Percentiles rank a stretch among this genome's conserved stretches.
Evolutionary conservation across 2,888 invertebrate species (phyloP).

Genomic region (Crepidodera aurea): DNA sequence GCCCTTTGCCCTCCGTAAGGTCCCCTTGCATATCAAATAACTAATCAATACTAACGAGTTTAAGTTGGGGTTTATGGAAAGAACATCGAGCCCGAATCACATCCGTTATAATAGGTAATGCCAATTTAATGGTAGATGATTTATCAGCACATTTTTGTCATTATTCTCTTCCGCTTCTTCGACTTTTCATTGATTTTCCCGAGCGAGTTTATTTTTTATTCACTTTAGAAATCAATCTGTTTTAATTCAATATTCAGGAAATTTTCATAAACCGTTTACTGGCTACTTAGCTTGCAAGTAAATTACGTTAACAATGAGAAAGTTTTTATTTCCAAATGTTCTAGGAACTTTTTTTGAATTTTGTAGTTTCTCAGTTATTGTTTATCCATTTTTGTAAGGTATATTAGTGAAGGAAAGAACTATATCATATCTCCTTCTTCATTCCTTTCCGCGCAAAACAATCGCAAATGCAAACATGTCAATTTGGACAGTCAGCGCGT

Average conservation of each 20-base stretch:
- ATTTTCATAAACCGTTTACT: too few relatives aligned
- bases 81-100: slow-evolving; percentile 34
- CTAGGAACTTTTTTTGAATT: too few relatives aligned
- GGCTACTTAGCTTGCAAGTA: too few relatives aligned
- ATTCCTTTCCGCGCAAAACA: too few relatives aligned
- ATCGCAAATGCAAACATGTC: too few relatives aligned
- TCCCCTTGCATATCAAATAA: slow-evolving; percentile 47
- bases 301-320: too few relatives aligned
- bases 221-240: neutral
- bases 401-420: too few relatives aligned
- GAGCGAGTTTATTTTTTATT: neutral
- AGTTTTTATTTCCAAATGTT: too few relatives aligned
- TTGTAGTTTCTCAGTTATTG: too few relatives aligned
- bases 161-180: slow-evolving; percentile 26
- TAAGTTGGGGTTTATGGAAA: slow-evolving; percentile 39
- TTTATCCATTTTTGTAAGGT: too few relatives aligned
- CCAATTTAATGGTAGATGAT: slow-evolving; percentile 30
- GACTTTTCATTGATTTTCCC: slow-evolving; percentile 20
- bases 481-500: too few relatives aligned
- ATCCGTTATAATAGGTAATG: slow-evolving; percentile 34
- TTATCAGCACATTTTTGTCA: slow-evolving; percentile 31
- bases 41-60: slow-evolving; percentile 48
- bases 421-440: too few relatives aligned
- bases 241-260: neutral
- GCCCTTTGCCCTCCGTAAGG: slow-evolving; percentile 39